phyloP scores from a whole-genome alignment of 2,113 vertebrate genomes.

The Etia nguti region DNA sequence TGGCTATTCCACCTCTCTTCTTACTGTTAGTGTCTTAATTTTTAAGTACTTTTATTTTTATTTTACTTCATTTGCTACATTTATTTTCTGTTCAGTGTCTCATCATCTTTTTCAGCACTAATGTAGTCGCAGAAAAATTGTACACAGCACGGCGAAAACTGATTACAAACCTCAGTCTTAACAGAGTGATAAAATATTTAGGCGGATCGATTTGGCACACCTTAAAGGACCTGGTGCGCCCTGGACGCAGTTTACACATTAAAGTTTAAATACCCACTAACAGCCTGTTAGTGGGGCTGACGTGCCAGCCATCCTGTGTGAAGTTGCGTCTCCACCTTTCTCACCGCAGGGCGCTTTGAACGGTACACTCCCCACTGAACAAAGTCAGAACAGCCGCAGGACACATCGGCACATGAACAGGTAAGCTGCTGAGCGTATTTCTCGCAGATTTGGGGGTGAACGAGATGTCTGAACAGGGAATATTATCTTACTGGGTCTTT shows the following conservation, averaged over 20 bases:
- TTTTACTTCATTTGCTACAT: neutral
- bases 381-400: neutral
- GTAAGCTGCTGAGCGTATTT: neutral
- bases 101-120: neutral
- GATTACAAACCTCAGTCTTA: neutral
- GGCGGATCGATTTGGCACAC: neutral
- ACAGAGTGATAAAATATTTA: neutral
- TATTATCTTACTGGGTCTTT: neutral
- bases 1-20: neutral
- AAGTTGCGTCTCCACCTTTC: neutral
- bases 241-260: neutral
- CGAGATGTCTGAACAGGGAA: rapidly evolving
- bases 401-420: neutral
- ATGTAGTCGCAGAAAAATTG: neutral
- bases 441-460: neutral
- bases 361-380: neutral
- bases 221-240: neutral
- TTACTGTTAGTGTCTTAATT: neutral
- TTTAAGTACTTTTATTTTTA: neutral
- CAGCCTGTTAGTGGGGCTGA: neutral
- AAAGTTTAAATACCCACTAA: neutral
- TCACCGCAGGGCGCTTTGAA: neutral
- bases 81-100: neutral
- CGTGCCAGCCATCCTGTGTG: neutral
- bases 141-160: neutral